Percentiles rank a stretch among this genome's conserved stretches.
phyloP scores from a whole-genome alignment of 2,888 invertebrate species.

The Sesia apiformis region DNA sequence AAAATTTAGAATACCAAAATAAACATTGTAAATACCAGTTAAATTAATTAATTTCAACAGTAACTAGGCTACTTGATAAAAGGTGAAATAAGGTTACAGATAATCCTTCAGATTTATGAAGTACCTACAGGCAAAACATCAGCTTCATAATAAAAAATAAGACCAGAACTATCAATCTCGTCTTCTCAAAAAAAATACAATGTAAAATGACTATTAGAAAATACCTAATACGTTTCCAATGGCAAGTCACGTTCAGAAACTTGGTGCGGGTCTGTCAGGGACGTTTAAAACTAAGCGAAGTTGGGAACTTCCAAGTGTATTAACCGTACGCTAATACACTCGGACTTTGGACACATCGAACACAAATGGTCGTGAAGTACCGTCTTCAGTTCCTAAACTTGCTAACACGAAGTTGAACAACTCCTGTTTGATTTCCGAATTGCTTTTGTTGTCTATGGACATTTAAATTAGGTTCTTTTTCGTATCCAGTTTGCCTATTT shows the following conservation, averaged over 20 bases:
- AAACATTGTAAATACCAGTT: no score
- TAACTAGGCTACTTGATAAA: no score
- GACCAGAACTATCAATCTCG: no score
- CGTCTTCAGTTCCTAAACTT: constrained; percentile 21
- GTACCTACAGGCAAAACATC: no score
- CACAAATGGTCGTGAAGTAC: constrained; percentile 25
- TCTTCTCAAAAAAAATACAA: background rate
- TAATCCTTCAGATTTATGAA: no score
- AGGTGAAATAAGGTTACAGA: no score
- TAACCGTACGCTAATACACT: constrained; percentile 38
- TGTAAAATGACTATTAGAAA: background rate
- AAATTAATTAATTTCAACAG: no score
- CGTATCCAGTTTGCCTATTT: no score
- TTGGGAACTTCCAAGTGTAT: constrained; percentile 47
- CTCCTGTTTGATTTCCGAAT: constrained; percentile 2
- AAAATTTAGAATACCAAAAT: no score
- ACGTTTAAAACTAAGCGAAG: constrained; percentile 42
- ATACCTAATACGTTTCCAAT: constrained; percentile 28
- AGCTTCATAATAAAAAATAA: no score
- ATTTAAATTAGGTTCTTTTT: no score
- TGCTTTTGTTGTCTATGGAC: background rate
- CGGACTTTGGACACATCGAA: constrained; percentile 26
- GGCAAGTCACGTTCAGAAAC: constrained; percentile 38
- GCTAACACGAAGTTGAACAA: constrained; percentile 13
- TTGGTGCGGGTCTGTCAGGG: constrained; percentile 39